Evolutionary conservation across 2,797 vertebrate species (phyloP).

Genomic region (Benthosema pterotum): DNA sequence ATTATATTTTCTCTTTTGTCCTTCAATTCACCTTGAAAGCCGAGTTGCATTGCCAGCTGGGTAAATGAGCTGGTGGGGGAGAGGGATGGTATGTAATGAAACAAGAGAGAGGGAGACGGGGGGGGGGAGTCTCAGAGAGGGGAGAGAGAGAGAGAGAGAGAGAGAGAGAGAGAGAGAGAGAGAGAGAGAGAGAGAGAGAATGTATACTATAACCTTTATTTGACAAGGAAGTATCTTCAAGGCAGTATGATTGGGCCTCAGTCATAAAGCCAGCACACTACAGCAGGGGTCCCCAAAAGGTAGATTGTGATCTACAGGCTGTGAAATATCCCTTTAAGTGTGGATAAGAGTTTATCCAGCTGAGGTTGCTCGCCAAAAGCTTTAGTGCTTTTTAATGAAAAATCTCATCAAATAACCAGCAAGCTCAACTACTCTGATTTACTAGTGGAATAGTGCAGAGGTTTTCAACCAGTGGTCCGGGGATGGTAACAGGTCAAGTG

Average conservation of each 20-base stretch:
- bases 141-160: neutral
- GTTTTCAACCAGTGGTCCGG: too few relatives aligned
- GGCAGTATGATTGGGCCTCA: too few relatives aligned
- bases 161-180: slow-evolving; percentile 45
- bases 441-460: too few relatives aligned
- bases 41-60: slow-evolving; percentile 5
- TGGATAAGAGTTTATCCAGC: too few relatives aligned
- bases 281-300: too few relatives aligned
- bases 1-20: neutral
- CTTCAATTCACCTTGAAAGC: slow-evolving; percentile 27
- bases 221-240: slow-evolving; percentile 3
- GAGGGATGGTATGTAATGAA: neutral
- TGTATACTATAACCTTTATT: slow-evolving; percentile 61
- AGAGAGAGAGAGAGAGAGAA: slow-evolving; percentile 39
- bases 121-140: neutral
- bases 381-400: too few relatives aligned
- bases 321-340: too few relatives aligned
- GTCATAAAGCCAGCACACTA: neutral
- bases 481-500: too few relatives aligned
- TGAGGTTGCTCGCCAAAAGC: too few relatives aligned
- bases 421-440: too few relatives aligned
- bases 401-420: too few relatives aligned
- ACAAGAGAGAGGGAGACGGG: slow-evolving; percentile 6
- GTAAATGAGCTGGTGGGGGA: neutral
- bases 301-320: too few relatives aligned